Conservation (phyloP, 2,113 vertebrate species). For the Rynchops niger region DNA sequence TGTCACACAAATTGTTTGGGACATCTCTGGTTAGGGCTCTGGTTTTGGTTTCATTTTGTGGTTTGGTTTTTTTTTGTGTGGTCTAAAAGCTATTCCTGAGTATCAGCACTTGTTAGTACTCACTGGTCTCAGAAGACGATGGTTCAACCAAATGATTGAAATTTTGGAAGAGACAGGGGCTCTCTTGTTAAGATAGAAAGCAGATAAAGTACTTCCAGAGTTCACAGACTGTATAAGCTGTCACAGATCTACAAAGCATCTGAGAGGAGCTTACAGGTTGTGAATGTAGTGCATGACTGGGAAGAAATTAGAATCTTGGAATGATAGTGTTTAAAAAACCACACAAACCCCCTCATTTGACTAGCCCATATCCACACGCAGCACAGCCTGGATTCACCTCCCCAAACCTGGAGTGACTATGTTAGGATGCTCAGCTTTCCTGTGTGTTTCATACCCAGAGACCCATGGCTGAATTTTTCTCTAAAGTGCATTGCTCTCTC, state of each 20-base stretch:
- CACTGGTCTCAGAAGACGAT: not conserved
- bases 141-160: not conserved
- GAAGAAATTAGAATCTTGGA: not conserved
- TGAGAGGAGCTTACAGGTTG: not conserved
- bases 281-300: not conserved
- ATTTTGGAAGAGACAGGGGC: not conserved
- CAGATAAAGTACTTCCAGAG: not conserved
- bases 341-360: accelerated
- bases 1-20: not conserved
- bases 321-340: not conserved
- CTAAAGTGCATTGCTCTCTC: not conserved
- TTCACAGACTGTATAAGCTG: not conserved
- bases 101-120: not conserved
- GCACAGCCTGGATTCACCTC: not conserved
- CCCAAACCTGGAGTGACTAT: not conserved
- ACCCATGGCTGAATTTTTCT: not conserved
- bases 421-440: not conserved
- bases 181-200: accelerated
- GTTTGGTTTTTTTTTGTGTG: not conserved
- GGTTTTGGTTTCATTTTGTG: not conserved
- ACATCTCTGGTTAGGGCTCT: not conserved
- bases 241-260: not conserved
- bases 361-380: not conserved
- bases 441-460: not conserved
- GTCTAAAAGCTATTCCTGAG: not conserved